These are phyloP conservation scores for Anhinga anhinga DNA, from an alignment of 2,113 vertebrate species.

Conservation along the genomic window DNA sequence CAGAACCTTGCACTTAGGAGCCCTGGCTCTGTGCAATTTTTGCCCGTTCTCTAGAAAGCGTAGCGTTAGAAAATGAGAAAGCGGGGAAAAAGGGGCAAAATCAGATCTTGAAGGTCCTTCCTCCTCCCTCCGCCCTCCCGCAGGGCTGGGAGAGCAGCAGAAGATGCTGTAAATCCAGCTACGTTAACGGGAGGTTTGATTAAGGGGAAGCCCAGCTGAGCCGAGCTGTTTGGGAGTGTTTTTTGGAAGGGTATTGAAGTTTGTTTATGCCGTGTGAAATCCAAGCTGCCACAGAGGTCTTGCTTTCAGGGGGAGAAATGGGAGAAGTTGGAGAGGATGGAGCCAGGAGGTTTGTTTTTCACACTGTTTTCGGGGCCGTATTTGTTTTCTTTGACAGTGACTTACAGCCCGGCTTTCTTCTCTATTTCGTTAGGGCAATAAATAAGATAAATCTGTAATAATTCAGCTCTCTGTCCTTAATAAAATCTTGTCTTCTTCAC, in stretches of 20 bases:
- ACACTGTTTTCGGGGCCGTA: neutral
- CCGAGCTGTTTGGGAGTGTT: fast-evolving
- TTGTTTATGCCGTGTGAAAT: neutral
- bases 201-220: neutral
- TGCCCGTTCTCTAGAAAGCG: neutral
- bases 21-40: neutral
- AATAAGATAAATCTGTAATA: constrained; percentile 72
- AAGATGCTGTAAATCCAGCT: neutral
- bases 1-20: neutral
- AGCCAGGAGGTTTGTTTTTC: constrained; percentile 45
- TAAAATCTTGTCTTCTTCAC: constrained; percentile 63
- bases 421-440: constrained; percentile 61
- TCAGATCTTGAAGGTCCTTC: neutral
- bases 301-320: neutral
- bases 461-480: constrained; percentile 68
- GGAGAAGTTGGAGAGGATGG: neutral
- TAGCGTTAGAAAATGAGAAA: neutral
- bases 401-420: constrained; percentile 35
- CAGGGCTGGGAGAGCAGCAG: neutral
- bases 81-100: neutral
- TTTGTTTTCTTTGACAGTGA: constrained; percentile 67
- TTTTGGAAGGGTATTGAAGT: neutral
- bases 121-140: fast-evolving
- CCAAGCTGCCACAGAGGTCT: neutral
- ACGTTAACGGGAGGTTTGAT: neutral